Evolutionary conservation across 2,888 invertebrate species (phyloP).

Genomic region (Eurytoma adleriae): DNA sequence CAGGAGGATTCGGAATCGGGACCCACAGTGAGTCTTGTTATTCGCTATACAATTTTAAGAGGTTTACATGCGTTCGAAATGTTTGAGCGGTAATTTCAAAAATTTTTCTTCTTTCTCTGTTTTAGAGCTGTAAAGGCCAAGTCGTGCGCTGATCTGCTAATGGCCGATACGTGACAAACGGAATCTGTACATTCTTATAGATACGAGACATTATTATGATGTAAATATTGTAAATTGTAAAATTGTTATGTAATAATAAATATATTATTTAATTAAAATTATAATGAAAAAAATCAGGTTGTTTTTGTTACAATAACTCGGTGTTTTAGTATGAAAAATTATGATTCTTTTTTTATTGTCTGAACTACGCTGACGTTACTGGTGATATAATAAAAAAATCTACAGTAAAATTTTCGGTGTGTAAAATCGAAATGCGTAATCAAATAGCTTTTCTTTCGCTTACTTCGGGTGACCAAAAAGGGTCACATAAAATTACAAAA

Average conservation of each 20-base stretch:
- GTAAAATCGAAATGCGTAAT: conserved; percentile 24
- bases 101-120: conserved; percentile 65
- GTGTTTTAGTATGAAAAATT: conserved; percentile 34
- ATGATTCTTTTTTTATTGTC: conserved; percentile 30
- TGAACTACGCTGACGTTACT: conserved; percentile 21
- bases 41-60: background rate
- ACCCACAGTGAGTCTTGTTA: conserved; percentile 72
- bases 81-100: background rate
- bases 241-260: conserved; percentile 53
- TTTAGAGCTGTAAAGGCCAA: conserved; percentile 84
- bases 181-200: conserved; percentile 52
- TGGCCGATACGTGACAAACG: conserved; percentile 78
- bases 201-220: conserved; percentile 41
- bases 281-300: conserved; percentile 11
- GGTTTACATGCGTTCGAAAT: conserved; percentile 5
- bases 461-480: conserved; percentile 17
- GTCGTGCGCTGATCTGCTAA: conserved; percentile 85
- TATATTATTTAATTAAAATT: conserved; percentile 55
- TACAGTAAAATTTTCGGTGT: conserved; percentile 21
- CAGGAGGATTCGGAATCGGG: conserved; percentile 78
- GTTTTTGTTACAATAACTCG: conserved; percentile 32
- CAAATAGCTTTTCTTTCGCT: background rate
- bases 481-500: conserved; percentile 17
- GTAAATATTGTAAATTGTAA: conserved; percentile 58
- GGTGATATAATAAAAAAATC: conserved; percentile 29